Base-by-base conservation (phyloP, 2,113 vertebrate genomes). In the Periophthalmodon schlosseri region DNA sequence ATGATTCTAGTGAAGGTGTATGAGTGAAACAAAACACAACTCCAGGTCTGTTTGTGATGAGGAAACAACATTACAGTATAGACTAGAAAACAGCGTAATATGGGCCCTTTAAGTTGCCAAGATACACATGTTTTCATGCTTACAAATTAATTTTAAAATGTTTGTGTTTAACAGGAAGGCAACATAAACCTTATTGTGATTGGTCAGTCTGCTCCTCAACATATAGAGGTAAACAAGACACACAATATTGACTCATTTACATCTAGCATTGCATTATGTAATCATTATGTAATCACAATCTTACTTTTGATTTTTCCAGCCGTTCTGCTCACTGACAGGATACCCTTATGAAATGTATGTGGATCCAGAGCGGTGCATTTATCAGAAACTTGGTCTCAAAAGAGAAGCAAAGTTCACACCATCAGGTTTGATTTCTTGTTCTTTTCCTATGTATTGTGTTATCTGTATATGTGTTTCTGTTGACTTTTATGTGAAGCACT, bases 311-410 rank as follows among this genome's bases (percentile, higher is more conserved):
- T 14, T 73, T 33, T 7, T 77, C 2, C 50, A 98, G 97, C 82
- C 94, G 0, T 98, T 99, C 88, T 98, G 96, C 89, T 89, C 82
- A 73, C 88, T 97, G 83, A 98, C 96, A 33, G 92, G 94, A 0
- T 98, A 96, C 92, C 83, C 88, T 66, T 90, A 97, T 76, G 96
- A 98, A 92, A 97, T 99, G 49, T 99, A 96, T 68, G 95, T 98
- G 44, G 96, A 99, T 89, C 95, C 96, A 23, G 89, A 94, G 69
- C 95, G 95, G 77, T 85, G 94, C 75, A 94, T 98, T 87, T 99
- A 97, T 90, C 94, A 90, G 88, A 94, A 67, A 28, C 90, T 98
- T 79, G 95, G 96, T 63, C 95, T 99, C 96, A 97, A 93, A 90
- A 94, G 92, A 92, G 96, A 95, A 75, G 96, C 98, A 94, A 83